phyloP scores from a whole-genome alignment of 2,797 vertebrate genomes.

The Schizopygopsis malacanthus region DNA sequence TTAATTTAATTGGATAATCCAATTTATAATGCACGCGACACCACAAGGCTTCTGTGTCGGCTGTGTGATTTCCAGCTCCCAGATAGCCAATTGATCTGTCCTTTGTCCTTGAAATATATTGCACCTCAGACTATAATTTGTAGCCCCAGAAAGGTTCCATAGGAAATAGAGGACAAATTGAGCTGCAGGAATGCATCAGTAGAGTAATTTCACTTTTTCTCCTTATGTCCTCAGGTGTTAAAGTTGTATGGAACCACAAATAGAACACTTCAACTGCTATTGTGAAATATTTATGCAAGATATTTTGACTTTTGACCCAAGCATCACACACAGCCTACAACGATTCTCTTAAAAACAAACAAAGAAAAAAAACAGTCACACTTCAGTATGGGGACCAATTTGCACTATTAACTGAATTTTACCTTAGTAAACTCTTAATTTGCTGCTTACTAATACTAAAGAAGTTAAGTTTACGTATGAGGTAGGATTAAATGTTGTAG shows the following conservation, averaged over 20 bases:
- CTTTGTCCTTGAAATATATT: constrained; percentile 50
- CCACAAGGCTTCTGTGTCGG: constrained; percentile 17
- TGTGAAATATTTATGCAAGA: background rate
- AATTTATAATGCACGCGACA: background rate
- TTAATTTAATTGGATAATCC: constrained; percentile 22
- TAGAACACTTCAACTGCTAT: background rate
- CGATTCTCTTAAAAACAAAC: background rate
- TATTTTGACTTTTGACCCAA: background rate
- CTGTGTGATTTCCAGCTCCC: constrained; percentile 29
- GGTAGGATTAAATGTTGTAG: too few species aligned
- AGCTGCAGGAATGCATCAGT: background rate
- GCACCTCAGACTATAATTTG: constrained; percentile 23
- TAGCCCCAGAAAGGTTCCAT: constrained; percentile 21
- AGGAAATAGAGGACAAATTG: background rate
- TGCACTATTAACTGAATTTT: too few species aligned
- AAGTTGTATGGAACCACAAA: background rate
- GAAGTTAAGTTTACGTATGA: too few species aligned
- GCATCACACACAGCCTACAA: background rate
- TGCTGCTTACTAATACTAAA: too few species aligned
- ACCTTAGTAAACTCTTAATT: too few species aligned
- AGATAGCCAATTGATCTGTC: constrained; percentile 20
- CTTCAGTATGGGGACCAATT: too few species aligned
- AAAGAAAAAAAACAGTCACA: too few species aligned
- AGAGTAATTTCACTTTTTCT: background rate
- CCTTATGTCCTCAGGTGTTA: background rate